These are phyloP conservation scores for Coracopsis vasa DNA, from an alignment of 2,113 vertebrate species.

Conservation along the genomic window DNA sequence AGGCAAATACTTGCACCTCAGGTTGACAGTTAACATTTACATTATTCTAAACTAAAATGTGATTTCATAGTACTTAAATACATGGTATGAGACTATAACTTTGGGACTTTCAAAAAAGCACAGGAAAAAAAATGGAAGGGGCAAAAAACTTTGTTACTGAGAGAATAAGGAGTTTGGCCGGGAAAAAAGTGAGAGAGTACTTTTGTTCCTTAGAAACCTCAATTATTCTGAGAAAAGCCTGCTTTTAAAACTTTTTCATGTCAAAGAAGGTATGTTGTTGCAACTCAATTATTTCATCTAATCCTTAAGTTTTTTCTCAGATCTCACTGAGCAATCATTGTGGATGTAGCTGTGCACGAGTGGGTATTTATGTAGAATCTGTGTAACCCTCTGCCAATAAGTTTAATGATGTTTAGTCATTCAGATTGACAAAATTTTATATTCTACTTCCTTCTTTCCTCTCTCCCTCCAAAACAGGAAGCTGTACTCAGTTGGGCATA, in stretches of 20 bases:
- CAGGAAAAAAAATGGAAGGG: not conserved
- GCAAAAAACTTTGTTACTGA: not conserved
- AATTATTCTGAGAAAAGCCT: constrained; percentile 48
- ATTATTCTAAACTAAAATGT: not conserved
- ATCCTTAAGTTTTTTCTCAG: not conserved
- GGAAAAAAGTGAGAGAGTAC: not conserved
- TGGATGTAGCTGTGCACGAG: not conserved
- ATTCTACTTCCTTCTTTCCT: not conserved
- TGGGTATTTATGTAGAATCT: not conserved
- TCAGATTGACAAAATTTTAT: not conserved
- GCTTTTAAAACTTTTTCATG: not conserved
- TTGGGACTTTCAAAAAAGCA: not conserved
- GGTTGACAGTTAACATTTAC: not conserved
- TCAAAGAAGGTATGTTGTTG: not conserved
- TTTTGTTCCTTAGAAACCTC: constrained; percentile 43
- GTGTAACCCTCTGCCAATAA: not conserved
- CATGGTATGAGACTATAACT: not conserved
- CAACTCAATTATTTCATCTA: not conserved
- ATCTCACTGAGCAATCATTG: not conserved
- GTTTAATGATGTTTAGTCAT: not conserved
- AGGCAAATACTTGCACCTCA: not conserved
- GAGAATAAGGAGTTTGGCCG: not conserved
- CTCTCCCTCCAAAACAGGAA: not conserved
- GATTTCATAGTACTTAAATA: not conserved
- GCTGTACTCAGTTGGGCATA: not conserved